phyloP scores from a whole-genome alignment of 2,113 vertebrate genomes.

The Elaphurus davidianus region DNA sequence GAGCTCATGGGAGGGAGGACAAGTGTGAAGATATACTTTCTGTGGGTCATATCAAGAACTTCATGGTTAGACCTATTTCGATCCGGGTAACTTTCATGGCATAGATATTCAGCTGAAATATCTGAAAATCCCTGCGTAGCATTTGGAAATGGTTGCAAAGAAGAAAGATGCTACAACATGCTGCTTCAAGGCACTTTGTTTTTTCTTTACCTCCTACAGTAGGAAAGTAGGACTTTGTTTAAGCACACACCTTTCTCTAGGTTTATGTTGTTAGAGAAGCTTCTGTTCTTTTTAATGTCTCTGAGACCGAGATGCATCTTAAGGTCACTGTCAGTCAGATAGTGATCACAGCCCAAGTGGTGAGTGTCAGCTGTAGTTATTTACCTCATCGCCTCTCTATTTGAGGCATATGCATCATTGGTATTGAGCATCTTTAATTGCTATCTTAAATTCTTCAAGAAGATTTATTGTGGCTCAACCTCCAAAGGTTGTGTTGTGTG shows the following conservation, averaged over 20 bases:
- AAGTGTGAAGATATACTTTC: neutral
- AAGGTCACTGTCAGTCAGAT: neutral
- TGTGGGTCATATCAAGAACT: neutral
- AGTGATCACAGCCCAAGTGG: neutral
- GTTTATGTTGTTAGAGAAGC: neutral
- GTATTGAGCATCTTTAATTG: neutral
- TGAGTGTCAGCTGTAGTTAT: neutral
- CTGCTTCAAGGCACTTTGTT: neutral
- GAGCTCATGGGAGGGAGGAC: neutral
- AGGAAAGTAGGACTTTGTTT: neutral
- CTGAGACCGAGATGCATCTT: neutral
- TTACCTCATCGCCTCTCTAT: neutral
- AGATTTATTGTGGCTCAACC: neutral
- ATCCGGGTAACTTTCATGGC: neutral
- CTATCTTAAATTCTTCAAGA: neutral
- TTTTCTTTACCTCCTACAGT: neutral
- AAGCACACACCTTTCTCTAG: neutral
- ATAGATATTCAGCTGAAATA: neutral
- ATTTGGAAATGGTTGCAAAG: neutral
- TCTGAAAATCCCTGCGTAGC: neutral
- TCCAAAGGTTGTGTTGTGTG: neutral
- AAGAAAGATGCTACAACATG: neutral
- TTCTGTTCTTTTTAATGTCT: neutral
- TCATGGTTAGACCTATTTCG: neutral
- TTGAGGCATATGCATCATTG: neutral